Evolutionary conservation across 2,888 invertebrate species (phyloP), one percentile per base, ranked within the genome.

Genomic region (Oegoconia quadripuncta): DNA sequence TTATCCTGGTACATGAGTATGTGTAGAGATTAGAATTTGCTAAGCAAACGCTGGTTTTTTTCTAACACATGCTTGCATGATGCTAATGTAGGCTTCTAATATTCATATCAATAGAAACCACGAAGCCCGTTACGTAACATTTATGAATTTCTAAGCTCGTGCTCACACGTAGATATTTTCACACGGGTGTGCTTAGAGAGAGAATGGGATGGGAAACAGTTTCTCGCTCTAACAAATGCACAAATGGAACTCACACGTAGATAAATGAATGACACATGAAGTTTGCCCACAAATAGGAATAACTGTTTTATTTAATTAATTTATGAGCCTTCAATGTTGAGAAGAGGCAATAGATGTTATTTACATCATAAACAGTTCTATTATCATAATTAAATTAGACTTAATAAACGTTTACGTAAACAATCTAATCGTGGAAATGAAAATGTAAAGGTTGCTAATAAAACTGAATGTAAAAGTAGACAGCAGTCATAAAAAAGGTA

Each of bases 21-120:
- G 87, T 86, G 86, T 72, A 76, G 80, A 87, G 87, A 87, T 87
- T 87, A 87, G 87, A 86, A 86, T 81, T 86, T 87, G 74, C 87
- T 84, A 77, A 86, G 76, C 81, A 76, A 83, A 83, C 71, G 79
- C 66, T 70, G 64, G 59, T 76, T 78, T 83, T 79, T 86, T 83
- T 84, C 80, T 83, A 81, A 84, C 67, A 72, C 63, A 59, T 48
- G 50, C 64, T 64, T 68, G 64, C 64, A 64, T 61, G 71, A 50
- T 51, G 38, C 64, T 65, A 63, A 64, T 61, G 67, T 62, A 61
- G 53, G 55, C 50, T 67, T 73, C 66, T 72, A 74, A 74, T 64
- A 59, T 35, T 34, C 35, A 41, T 34, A 16, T 40, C n/a, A n/a
- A n/a, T n/a, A n/a, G n/a, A n/a, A n/a, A n/a, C n/a, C n/a, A n/a